Base-by-base conservation (phyloP, 1,140 invertebrate genomes). In the Pollicipes pollicipes region DNA sequence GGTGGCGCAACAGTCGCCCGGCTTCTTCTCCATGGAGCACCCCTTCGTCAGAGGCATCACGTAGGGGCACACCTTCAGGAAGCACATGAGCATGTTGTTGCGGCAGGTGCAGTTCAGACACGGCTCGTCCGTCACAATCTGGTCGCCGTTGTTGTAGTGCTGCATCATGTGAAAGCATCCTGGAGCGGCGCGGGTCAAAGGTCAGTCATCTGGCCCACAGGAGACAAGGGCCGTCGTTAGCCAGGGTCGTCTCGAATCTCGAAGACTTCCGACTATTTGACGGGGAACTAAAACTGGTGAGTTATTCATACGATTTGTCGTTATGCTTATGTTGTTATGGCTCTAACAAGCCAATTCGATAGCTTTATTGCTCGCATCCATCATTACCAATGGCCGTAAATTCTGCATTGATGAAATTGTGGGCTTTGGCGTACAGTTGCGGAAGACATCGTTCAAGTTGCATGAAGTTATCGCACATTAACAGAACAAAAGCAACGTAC, bases 61-160 rank as follows among this genome's bases (percentile, higher is more conserved):
- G 81, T 93, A 95, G 21, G 93, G 93, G 80, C 93, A 96, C 28
- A 95, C 91, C 71, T 88, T 84, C 71, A 96, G 82, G 80, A 93
- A 96, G 78, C 93, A 96, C 92, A 95, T 95, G 67, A 96, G 83
- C 90, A 95, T 95, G 76, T 88, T 86, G 77, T 95, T 93, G 81
- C 91, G 89, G 80, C 93, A 96, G 70, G 92, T 95, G 82, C 93
- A 96, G 81, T 96, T 96, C 45, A 96, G 83, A 81, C 93, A 96
- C 74, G 92, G 91, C 79, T 96, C 93, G 82, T 94, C 93, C 71
- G 92, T 95, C 79, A 92, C 84, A 77, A 96, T 95, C 76, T 91
- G 85, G 77, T 94, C 91, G 69, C 92, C 91, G 82, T 95, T 91
- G 73, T 89, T 86, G 80, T 96, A 95, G 77, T 91, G 90, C 79